phyloP scores from a whole-genome alignment of 2,888 invertebrate genomes.

The Drosophila rellima region DNA sequence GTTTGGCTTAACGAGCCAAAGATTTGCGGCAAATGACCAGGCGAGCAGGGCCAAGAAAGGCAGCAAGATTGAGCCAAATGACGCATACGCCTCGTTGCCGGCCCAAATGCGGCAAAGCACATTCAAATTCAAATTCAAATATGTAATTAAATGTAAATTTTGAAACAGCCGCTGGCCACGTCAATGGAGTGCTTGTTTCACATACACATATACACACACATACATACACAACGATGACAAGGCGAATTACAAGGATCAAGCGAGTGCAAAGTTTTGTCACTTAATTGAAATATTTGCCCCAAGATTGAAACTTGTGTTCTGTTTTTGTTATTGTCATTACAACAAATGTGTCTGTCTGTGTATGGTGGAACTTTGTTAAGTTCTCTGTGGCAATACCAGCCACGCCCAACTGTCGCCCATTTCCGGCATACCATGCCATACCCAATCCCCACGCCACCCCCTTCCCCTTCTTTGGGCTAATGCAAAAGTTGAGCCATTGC shows the following conservation, averaged over 20 bases:
- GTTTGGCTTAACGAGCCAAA: slow-evolving; percentile 72
- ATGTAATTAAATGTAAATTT: slow-evolving; percentile 81
- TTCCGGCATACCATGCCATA: slow-evolving; percentile 9
- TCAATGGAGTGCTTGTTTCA: slow-evolving; percentile 11
- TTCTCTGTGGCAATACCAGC: slow-evolving; percentile 35
- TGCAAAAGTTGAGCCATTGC: slow-evolving; percentile 72
- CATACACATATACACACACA: slow-evolving; percentile 24
- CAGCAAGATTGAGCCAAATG: slow-evolving; percentile 45
- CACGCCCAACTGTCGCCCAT: slow-evolving; percentile 34
- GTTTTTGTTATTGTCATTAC: slow-evolving; percentile 63
- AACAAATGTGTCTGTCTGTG: slow-evolving; percentile 41
- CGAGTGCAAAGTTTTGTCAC: slow-evolving; percentile 81
- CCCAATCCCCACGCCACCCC: slow-evolving; percentile 1
- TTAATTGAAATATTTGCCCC: slow-evolving; percentile 84
- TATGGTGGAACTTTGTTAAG: slow-evolving; percentile 41
- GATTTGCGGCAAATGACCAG: slow-evolving; percentile 65
- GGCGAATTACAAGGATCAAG: slow-evolving; percentile 66
- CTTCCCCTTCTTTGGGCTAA: slow-evolving; percentile 45
- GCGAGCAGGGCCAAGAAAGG: not conserved
- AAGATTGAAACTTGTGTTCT: slow-evolving; percentile 77
- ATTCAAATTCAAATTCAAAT: slow-evolving; percentile 65
- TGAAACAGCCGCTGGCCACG: slow-evolving; percentile 51
- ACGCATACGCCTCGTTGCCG: slow-evolving; percentile 64
- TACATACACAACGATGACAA: slow-evolving; percentile 45
- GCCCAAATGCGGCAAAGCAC: slow-evolving; percentile 51